These are phyloP conservation scores for Drosophila sechellia DNA, from an alignment of 1,140 invertebrate species.

Conservation along the genomic window DNA sequence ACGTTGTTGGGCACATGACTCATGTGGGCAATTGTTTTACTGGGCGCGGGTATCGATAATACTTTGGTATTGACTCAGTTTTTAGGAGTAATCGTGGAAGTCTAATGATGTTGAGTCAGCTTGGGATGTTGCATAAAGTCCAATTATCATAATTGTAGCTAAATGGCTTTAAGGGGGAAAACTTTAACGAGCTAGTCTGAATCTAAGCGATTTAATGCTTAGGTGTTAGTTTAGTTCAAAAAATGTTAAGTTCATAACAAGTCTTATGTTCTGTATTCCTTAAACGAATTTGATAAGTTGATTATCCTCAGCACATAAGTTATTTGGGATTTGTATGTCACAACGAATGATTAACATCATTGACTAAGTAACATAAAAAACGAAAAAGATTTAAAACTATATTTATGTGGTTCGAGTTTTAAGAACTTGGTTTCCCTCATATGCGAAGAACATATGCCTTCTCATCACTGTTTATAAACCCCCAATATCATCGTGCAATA, in stretches of 20 bases:
- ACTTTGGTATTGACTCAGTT: conserved; percentile 21
- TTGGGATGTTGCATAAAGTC: neutral
- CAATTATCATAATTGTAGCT: conserved; percentile 23
- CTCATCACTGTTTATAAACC: neutral
- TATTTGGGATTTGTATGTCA: too few relatives aligned
- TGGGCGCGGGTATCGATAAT: neutral
- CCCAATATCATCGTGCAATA: neutral
- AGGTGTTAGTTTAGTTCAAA: too few relatives aligned
- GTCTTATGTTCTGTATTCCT: neutral
- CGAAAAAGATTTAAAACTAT: too few relatives aligned
- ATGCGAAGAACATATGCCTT: neutral
- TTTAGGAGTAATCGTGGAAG: neutral
- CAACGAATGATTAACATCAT: too few relatives aligned
- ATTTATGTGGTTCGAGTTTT: neutral
- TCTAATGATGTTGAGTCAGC: conserved; percentile 23
- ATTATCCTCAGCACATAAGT: too few relatives aligned
- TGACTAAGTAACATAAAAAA: too few relatives aligned
- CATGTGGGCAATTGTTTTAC: conserved; percentile 4
- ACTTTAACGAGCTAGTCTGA: neutral
- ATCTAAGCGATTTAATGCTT: neutral
- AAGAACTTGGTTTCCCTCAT: neutral
- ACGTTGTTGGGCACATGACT: conserved; percentile 9
- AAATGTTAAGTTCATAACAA: too few relatives aligned
- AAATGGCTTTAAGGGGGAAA: conserved; percentile 5
- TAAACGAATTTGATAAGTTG: too few relatives aligned